Conservation (phyloP, 2,797 vertebrate genomes). For the Dryobates pubescens region DNA sequence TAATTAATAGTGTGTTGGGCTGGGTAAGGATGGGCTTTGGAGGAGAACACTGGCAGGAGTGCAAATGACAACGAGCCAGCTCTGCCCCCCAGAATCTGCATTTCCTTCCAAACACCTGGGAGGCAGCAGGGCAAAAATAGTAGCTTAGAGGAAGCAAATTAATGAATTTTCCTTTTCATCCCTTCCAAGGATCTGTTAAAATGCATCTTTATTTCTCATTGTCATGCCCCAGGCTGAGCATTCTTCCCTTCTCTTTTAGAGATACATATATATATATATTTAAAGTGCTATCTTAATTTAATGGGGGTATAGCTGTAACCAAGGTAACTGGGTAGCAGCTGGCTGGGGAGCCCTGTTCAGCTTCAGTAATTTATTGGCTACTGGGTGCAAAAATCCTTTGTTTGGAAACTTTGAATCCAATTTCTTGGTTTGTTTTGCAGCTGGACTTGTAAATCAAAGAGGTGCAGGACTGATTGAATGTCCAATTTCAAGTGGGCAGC, state of each 20-base stretch:
- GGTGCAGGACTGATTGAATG: slow-evolving; percentile 50
- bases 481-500: slow-evolving; percentile 63
- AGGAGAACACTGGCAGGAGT: slow-evolving; percentile 7
- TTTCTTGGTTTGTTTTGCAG: slow-evolving; percentile 61
- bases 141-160: background rate
- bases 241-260: background rate
- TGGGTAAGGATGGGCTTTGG: background rate
- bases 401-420: slow-evolving; percentile 48
- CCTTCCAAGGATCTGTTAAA: slow-evolving; percentile 44
- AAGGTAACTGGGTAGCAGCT: slow-evolving; percentile 66
- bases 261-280: slow-evolving; percentile 1
- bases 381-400: slow-evolving; percentile 62
- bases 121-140: background rate
- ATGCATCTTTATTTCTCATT: slow-evolving; percentile 46
- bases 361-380: slow-evolving; percentile 70
- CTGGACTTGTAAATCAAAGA: slow-evolving; percentile 75
- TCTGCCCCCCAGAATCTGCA: background rate
- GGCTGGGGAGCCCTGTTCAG: slow-evolving; percentile 57
- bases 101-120: slow-evolving; percentile 18
- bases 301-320: slow-evolving; percentile 70
- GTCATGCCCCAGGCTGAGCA: slow-evolving; percentile 48
- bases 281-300: slow-evolving; percentile 55
- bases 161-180: background rate
- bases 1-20: slow-evolving; percentile 35
- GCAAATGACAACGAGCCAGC: background rate